Percentiles rank a stretch among this genome's conserved stretches.
Conservation (phyloP, 2,888 invertebrate genomes). For the Agrochola macilenta region DNA sequence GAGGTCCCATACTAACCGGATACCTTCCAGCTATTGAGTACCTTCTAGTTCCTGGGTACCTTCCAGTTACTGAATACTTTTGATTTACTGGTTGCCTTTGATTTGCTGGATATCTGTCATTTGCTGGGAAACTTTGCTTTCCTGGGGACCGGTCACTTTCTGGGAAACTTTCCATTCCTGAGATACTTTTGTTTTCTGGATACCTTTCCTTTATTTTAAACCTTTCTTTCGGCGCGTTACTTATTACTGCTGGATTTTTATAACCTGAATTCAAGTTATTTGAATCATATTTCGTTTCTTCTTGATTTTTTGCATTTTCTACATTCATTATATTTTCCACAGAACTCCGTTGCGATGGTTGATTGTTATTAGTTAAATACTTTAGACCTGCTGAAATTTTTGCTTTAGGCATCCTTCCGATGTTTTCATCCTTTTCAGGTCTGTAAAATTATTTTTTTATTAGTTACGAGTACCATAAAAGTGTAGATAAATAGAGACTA, state of each 20-base stretch:
- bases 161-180: neutral
- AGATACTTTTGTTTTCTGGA: neutral
- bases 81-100: neutral
- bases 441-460: slow-evolving; percentile 5
- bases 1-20: neutral
- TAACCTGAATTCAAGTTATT: neutral
- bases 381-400: slow-evolving; percentile 16
- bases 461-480: neutral
- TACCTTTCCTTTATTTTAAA: neutral
- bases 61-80: too few relatives aligned
- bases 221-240: neutral
- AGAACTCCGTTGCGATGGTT: neutral
- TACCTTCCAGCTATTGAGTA: neutral
- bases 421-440: slow-evolving; percentile 1
- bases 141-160: neutral
- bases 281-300: neutral
- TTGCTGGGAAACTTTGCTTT: neutral
- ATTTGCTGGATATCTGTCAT: neutral
- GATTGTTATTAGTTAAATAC: slow-evolving; percentile 27
- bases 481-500: neutral
- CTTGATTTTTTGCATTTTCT: neutral
- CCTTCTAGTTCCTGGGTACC: neutral
- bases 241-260: neutral
- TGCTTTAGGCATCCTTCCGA: neutral
- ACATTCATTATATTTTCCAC: neutral